Base-by-base conservation (phyloP, 2,888 invertebrate species). In the Rhagonycha fulva region DNA sequence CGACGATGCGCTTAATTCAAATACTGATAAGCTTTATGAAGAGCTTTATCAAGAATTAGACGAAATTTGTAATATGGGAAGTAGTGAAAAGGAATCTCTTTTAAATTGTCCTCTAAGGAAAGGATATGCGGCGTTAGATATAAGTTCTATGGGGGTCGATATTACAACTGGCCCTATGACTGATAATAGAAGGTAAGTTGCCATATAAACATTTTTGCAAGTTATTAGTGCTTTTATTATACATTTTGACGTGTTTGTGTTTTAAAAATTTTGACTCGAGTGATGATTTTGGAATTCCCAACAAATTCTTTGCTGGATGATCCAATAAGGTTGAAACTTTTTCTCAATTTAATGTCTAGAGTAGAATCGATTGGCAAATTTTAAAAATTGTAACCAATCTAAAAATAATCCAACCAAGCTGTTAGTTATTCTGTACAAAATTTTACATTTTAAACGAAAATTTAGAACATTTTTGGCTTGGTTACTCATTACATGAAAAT, bases 1-100 rank as follows among this genome's bases (percentile, higher is more conserved):
- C 85, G 94, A 94, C 88, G 94, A 95, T 83, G 94, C 94, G 70
- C 90, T 92, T 84, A 93, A 93, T 86, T 92, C 91, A 82, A 92
- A 92, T 87, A 89, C 89, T 71, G 89, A 89, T 77, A 89, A 90
- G 68, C 87, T 94, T 80, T 94, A 93, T 89, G 92, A 93, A 83
- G 93, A 94, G 84, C 90, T 94, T 75, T 94, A 94, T 88, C 91
- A 91, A 85, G 92, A 92, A 85, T 83, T 89, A 83, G 89, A 89
- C 82, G 88, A 89, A 73, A 92, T 92, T 82, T 90, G 90, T 85
- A 90, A 91, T 81, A 88, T 91, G 76, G 90, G 90, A 86, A 86
- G 81, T 83, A 83, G 81, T 88, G 89, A 87, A 26, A 88, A 89
- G 30, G 89, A 89, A 19, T 89, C 89, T 69, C 89, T 89, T 47